phyloP scores from a whole-genome alignment of 2,797 vertebrate genomes.

The Pantherophis alleghaniensis region DNA sequence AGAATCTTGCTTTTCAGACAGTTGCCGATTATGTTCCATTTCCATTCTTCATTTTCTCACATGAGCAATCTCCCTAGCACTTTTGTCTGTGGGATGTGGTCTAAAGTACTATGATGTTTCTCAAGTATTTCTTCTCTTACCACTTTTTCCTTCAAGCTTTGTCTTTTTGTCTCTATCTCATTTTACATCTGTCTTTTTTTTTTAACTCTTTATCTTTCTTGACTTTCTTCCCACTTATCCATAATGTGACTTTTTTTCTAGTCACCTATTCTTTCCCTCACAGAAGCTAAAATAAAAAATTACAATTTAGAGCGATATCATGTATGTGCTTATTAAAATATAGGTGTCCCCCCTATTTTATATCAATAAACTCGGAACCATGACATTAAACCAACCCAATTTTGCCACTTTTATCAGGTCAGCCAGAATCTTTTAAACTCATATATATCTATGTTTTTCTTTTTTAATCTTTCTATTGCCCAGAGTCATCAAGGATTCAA shows the following conservation, averaged over 20 bases:
- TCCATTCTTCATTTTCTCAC: neutral
- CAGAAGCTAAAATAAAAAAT: neutral
- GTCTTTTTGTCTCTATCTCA: neutral
- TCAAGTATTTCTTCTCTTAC: neutral
- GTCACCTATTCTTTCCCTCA: neutral
- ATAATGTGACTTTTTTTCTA: neutral
- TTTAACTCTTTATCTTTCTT: neutral
- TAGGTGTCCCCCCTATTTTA: neutral
- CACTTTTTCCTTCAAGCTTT: neutral
- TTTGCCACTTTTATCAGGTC: neutral
- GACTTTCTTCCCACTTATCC: neutral
- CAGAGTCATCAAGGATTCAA: neutral
- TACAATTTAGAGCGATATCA: too few relatives aligned
- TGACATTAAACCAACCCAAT: too few relatives aligned
- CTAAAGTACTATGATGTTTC: neutral
- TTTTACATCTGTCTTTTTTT: neutral
- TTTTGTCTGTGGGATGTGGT: neutral
- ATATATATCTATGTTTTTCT: neutral
- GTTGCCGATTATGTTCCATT: neutral
- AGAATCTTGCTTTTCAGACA: neutral
- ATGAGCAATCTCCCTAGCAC: neutral
- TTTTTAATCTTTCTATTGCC: neutral
- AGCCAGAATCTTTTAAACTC: neutral
- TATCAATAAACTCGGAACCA: neutral
- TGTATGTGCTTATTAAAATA: neutral